Percentiles rank a stretch among this genome's conserved stretches.
phyloP scores from a whole-genome alignment of 2,888 invertebrate species.

The Zele albiditarsus region DNA sequence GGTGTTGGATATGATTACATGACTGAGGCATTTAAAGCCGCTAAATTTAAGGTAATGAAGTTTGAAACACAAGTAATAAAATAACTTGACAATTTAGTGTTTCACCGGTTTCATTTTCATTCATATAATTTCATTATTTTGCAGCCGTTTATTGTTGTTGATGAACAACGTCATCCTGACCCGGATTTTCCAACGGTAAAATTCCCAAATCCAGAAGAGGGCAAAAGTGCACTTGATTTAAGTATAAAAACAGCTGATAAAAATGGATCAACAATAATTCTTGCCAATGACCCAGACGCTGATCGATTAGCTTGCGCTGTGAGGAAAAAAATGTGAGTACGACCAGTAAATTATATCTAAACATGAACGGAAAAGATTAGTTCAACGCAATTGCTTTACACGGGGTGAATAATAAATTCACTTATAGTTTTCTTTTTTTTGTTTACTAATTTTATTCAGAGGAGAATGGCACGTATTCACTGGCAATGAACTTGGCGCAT shows the following conservation, averaged over 20 bases:
- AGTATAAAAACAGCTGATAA: slow-evolving; percentile 86
- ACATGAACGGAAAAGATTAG: not conserved
- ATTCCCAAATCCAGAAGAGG: slow-evolving; percentile 99
- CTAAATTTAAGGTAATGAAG: slow-evolving; percentile 80
- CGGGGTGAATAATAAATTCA: not conserved
- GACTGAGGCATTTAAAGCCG: slow-evolving; percentile 81
- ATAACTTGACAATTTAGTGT: too few relatives aligned
- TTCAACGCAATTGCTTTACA: too few relatives aligned
- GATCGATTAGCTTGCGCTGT: slow-evolving; percentile 94
- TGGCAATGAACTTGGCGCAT: slow-evolving; percentile 95
- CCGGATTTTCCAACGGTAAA: slow-evolving; percentile 98
- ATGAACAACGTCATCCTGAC: slow-evolving; percentile 89
- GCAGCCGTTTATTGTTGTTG: slow-evolving; percentile 79
- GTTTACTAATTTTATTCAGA: slow-evolving; percentile 66
- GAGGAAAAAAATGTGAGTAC: slow-evolving; percentile 78
- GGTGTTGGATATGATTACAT: slow-evolving; percentile 93
- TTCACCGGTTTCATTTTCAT: too few relatives aligned
- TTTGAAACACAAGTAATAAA: too few relatives aligned
- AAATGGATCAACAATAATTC: slow-evolving; percentile 81
- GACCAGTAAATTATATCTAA: not conserved
- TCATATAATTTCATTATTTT: slow-evolving; percentile 8
- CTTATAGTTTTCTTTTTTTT: slow-evolving; percentile 1
- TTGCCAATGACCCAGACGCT: slow-evolving; percentile 99
- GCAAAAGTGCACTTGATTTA: slow-evolving; percentile 84
- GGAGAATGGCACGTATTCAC: slow-evolving; percentile 91